Conservation (phyloP, 2,113 vertebrate genomes). For the Protobothrops flavoviridis region DNA sequence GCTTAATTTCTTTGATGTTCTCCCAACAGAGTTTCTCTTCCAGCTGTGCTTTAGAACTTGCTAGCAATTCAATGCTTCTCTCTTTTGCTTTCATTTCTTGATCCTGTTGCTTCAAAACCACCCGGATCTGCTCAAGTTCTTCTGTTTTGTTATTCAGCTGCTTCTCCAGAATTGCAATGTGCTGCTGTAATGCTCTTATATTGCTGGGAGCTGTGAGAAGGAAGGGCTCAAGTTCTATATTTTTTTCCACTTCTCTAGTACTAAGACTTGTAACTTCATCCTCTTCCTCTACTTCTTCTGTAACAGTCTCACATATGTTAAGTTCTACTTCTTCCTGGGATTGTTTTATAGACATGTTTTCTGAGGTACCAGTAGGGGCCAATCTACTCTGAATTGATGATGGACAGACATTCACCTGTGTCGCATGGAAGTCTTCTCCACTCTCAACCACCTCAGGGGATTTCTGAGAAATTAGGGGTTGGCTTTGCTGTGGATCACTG, state of each 20-base stretch:
- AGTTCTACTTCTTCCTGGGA: constrained; percentile 42
- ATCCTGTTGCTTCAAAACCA: constrained; percentile 76
- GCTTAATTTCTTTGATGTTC: constrained; percentile 25
- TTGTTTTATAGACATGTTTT: constrained; percentile 32
- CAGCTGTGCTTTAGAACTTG: constrained; percentile 67
- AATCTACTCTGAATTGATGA: fast-evolving
- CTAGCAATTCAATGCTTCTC: constrained; percentile 78
- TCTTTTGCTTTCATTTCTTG: constrained; percentile 81
- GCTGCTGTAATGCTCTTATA: constrained; percentile 71
- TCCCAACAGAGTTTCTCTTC: constrained; percentile 54
- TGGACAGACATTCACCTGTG: background rate
- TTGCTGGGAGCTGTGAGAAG: constrained; percentile 22
- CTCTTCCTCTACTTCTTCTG: constrained; percentile 20
- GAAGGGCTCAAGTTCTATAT: background rate
- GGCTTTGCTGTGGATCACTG: constrained; percentile 63
- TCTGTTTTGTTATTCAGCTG: constrained; percentile 77
- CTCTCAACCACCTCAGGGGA: constrained; percentile 54
- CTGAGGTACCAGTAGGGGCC: fast-evolving
- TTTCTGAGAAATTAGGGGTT: constrained; percentile 18
- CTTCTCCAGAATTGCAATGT: constrained; percentile 76
- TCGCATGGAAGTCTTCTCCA: background rate
- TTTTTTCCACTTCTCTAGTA: constrained; percentile 27
- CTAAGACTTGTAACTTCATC: constrained; percentile 22
- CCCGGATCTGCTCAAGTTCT: constrained; percentile 77
- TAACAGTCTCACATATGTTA: constrained; percentile 41